Evolutionary conservation across 1,140 invertebrate genomes (phyloP).

Genomic region (Druon quercuslanigerum): DNA sequence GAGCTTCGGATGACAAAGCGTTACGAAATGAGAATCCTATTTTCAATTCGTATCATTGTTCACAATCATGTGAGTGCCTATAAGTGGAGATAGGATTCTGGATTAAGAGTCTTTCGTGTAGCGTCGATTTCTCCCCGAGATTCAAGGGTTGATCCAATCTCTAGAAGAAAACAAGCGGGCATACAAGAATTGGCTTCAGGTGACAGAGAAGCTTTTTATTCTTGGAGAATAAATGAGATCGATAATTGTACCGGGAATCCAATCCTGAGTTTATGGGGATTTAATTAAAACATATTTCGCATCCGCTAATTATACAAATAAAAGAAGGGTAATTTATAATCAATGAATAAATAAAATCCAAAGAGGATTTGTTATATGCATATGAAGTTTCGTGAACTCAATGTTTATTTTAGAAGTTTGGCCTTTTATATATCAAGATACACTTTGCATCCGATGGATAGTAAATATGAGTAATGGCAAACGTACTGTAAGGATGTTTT

Average conservation of each 20-base stretch:
- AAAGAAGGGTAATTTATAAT: neutral
- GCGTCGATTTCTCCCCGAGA: constrained; percentile 14
- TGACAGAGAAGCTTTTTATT: constrained; percentile 1
- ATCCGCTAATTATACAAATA: neutral
- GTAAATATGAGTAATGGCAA: too few species aligned
- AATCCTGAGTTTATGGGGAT: neutral
- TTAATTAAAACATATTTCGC: neutral
- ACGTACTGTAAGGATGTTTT: too few species aligned
- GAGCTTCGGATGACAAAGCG: neutral
- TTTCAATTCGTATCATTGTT: constrained; percentile 1
- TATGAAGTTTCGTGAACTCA: too few species aligned
- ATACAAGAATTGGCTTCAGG: constrained; percentile 12
- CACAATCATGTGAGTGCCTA: neutral
- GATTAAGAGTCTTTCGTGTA: constrained; percentile 18
- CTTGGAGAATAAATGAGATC: neutral
- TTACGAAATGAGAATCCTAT: constrained; percentile 1
- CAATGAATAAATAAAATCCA: too few species aligned
- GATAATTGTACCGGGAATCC: constrained; percentile 20
- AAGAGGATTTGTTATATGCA: too few species aligned
- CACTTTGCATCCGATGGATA: too few species aligned
- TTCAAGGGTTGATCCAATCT: constrained; percentile 12
- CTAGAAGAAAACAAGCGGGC: constrained; percentile 5
- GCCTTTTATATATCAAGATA: too few species aligned
- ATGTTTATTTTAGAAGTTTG: too few species aligned
- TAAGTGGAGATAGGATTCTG: constrained; percentile 22